A percentile compares a stretch with the other conserved stretches of the same genome.
These are phyloP conservation scores for Poeciliopsis turrubarensis DNA, from an alignment of 2,113 vertebrate species.

Conservation along the genomic window DNA sequence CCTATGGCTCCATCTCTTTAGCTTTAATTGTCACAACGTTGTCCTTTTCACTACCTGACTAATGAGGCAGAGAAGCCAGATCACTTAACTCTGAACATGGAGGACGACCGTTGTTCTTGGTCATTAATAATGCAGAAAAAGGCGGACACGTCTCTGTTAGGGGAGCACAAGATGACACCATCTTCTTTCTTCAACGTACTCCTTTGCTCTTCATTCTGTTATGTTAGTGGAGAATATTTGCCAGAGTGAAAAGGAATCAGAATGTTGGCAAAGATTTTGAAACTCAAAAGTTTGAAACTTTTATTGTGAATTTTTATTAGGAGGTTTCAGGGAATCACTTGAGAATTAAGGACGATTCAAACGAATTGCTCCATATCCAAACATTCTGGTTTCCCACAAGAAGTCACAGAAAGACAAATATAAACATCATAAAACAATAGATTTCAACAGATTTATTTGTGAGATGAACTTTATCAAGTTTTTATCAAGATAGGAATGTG, in stretches of 20 bases:
- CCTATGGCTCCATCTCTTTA: slow-evolving; percentile 43
- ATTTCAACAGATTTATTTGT: background rate
- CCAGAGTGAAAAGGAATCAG: slow-evolving; percentile 10
- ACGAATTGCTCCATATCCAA: background rate
- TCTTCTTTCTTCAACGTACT: slow-evolving; percentile 18
- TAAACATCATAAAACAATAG: background rate
- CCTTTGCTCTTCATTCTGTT: slow-evolving; percentile 36
- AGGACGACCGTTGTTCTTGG: slow-evolving; percentile 62
- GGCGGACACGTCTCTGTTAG: slow-evolving; percentile 37
- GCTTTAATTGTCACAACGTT: slow-evolving; percentile 67
- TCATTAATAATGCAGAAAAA: slow-evolving; percentile 75
- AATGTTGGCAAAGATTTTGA: too few species aligned
- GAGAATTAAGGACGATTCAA: background rate
- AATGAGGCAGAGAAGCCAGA: slow-evolving; percentile 64
- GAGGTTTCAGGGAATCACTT: too few species aligned
- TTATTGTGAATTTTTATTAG: too few species aligned
- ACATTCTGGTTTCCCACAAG: background rate
- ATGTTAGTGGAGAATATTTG: slow-evolving; percentile 42
- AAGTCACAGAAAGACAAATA: background rate
- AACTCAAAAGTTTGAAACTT: background rate
- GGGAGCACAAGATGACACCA: slow-evolving; percentile 32
- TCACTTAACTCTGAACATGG: slow-evolving; percentile 61
- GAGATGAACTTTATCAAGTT: background rate
- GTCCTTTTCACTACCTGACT: slow-evolving; percentile 54
- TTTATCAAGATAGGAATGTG: too few species aligned